Percentiles rank a stretch among this genome's conserved stretches.
phyloP scores from a whole-genome alignment of 2,797 vertebrate species.

The Arnoldichthys spilopterus region DNA sequence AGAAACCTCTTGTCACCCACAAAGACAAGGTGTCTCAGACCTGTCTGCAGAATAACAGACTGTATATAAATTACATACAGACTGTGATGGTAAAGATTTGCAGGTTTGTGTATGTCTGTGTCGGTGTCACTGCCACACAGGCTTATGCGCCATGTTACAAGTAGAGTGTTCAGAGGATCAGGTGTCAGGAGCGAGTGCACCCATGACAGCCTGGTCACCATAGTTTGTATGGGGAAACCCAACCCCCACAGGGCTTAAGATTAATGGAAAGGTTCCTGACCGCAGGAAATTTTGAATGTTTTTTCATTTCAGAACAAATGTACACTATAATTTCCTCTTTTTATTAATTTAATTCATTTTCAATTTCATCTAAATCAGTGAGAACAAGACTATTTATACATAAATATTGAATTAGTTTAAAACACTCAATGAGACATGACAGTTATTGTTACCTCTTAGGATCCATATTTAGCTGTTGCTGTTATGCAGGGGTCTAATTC shows the following conservation, averaged over 20 bases:
- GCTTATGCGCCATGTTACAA: not conserved
- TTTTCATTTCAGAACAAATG: no score
- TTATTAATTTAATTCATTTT: no score
- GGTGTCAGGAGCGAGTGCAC: slow-evolving; percentile 17
- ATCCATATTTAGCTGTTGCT: no score
- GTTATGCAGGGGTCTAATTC: no score
- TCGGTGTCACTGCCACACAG: slow-evolving; percentile 2
- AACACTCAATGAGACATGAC: no score
- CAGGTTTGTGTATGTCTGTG: not conserved
- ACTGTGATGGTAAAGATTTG: not conserved
- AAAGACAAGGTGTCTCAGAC: slow-evolving; percentile 5
- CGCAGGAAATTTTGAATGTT: not conserved
- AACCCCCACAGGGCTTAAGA: slow-evolving; percentile 4
- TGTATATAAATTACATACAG: slow-evolving; percentile 7
- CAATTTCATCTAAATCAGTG: no score
- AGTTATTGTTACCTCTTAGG: no score
- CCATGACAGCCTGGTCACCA: slow-evolving; percentile 6
- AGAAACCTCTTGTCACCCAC: slow-evolving; percentile 22
- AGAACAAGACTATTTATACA: no score
- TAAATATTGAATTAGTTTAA: no score
- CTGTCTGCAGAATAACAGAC: slow-evolving; percentile 13
- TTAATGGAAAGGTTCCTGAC: not conserved
- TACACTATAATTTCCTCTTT: no score
- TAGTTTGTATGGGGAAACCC: not conserved
- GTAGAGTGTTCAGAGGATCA: slow-evolving; percentile 14